Base-by-base conservation (phyloP, 2,113 vertebrate genomes). In the Dromas ardeola region DNA sequence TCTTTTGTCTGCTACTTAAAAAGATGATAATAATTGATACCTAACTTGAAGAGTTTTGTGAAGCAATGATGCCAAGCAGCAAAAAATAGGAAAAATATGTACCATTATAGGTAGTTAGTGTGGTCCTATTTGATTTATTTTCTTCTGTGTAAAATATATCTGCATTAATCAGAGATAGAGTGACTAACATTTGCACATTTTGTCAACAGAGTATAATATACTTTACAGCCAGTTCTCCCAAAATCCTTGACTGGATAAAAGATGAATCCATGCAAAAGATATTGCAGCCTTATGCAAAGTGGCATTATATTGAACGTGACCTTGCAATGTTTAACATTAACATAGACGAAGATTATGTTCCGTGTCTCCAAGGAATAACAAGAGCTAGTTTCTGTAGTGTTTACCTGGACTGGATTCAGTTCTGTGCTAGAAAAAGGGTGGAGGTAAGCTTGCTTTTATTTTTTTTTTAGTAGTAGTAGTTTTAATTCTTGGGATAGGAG, bases 321-420 rank as follows among this genome's bases (percentile, higher is more conserved):
- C 99, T 99, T 7, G 98, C 99, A 1, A 98, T 99, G 96, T 99
- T 99, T 90, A 99, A 98, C 14, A 98, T 99, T 58, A 99, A 99
- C 98, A 99, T 99, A 43, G 99, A 99, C 15, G 99, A 99, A 40
- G 99, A 99, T 97, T 99, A 99, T 12, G 99, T 99, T 59, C 99
- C 99, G 0, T 99, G 99, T 90, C 99, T 99, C 90, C 99, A 99
- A 97, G 99, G 99, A 9, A 98, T 99, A 96, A 99, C 99, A 3
- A 98, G 99, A 9, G 99, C 99, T 95, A 99, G 99, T 96, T 99
- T 99, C 98, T 99, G 99, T 93, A 99, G 98, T 8, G 98, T 99
- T 91, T 99, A 99, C 96, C 98, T 99, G 82, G 99, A 99, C 91
- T 99, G 99, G 99, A 99, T 99, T 96, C 99, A 99, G 93, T 98